Evolutionary conservation across 1,140 invertebrate species (phyloP), one percentile per base, ranked within the genome.

Genomic region (Parasteatoda tepidariorum): DNA sequence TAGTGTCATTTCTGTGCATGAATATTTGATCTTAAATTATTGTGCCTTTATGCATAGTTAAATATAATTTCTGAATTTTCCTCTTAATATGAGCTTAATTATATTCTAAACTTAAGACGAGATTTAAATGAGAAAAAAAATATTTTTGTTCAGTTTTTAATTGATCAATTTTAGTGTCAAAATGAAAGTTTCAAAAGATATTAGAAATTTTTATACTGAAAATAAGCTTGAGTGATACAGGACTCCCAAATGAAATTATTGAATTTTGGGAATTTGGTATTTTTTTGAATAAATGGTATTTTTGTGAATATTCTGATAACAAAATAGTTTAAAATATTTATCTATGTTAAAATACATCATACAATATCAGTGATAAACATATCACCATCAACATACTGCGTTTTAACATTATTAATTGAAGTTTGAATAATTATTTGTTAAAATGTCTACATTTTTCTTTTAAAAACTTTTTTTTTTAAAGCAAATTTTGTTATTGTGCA

Each of bases 31-130:
- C 31, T 82, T 82, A 68, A 59, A 64, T 61, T 83, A 70, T 83
- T 74, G 81, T 83, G 81, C 81, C 81, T 83, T 83, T 68, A 73
- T 74, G 81, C 81, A 83, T 83, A 74, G 81, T 64, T 79, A 64
- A 55, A 59, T 31, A 31, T 15, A 33, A 24, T 24, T 62, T 70
- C 34, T 74, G 64, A 18, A 34, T 73, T 83, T 83, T 73, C 81
- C 81, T 73, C 59, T 57, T n/a, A 74, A 34, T 31, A 73, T 64
- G 81, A 83, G 81, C 70, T 73, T 73, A 83, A 62, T n/a, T 15
- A 55, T 71, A 70, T 70, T 82, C 48, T 34, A 61, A 66, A 73
- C 81, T 54, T 57, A 64, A 73, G 81, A n/a, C 2, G n/a, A n/a
- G n/a, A 57, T 55, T 54, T 64, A 74, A 34, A 22, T 15, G 22